These are phyloP conservation scores for Eurosta solidaginis DNA, from an alignment of 1,140 invertebrate genomes.

Conservation along the genomic window DNA sequence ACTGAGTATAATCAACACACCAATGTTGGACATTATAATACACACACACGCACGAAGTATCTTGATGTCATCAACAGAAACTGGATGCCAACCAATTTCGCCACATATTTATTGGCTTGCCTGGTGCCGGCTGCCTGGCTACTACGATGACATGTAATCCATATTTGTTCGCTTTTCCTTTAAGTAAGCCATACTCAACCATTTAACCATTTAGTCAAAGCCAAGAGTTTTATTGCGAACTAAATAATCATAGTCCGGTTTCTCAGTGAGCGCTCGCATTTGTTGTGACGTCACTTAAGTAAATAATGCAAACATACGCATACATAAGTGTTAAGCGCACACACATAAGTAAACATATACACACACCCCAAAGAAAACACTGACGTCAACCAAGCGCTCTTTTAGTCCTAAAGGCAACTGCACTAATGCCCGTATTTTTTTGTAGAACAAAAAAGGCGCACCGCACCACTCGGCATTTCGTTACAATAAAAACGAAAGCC, in stretches of 20 bases:
- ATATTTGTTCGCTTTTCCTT: not conserved
- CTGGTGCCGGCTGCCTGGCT: not conserved
- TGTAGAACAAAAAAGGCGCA: not conserved
- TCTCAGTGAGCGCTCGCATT: not conserved
- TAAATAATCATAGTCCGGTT: not conserved
- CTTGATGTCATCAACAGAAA: conserved; percentile 9
- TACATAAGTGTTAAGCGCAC: not conserved
- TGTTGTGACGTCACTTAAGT: conserved; percentile 13
- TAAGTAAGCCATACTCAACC: not conserved
- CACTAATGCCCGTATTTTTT: not conserved
- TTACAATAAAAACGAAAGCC: too few relatives aligned
- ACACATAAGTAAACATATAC: not conserved
- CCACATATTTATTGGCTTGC: not conserved
- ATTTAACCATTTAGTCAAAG: not conserved
- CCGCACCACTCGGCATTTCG: not conserved
- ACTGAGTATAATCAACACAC: too few relatives aligned
- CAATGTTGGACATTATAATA: too few relatives aligned
- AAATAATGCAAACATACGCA: not conserved
- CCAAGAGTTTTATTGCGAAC: not conserved
- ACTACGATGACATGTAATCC: not conserved
- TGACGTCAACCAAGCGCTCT: not conserved
- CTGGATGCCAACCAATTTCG: not conserved
- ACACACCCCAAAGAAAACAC: not conserved
- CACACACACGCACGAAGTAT: too few relatives aligned
- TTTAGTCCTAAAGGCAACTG: not conserved